Evolutionary conservation across 2,113 vertebrate species (phyloP), one percentile per base, ranked within the genome.

Genomic region (Pygoscelis antarcticus): DNA sequence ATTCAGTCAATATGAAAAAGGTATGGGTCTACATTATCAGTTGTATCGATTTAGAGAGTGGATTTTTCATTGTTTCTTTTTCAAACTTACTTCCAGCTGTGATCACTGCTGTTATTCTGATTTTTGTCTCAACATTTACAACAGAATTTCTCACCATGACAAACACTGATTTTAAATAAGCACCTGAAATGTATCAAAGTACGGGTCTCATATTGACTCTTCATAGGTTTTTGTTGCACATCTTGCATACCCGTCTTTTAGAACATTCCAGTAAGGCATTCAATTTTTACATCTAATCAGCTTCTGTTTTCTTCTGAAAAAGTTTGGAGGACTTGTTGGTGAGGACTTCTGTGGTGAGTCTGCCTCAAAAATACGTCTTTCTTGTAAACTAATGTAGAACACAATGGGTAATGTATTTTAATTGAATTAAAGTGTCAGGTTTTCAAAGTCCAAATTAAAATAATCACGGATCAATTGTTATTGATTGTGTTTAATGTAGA

Each of bases 21-120:
- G 66, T 97, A 96, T 91, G 90, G 87, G 95, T 91, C 91, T 97
- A 52, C 94, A 94, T 97, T 98, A 92, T 96, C 93, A 80, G 95
- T 93, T 71, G 30, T 96, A 97, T 98, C 91, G 96, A 98, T 98
- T 97, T 80, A 89, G 84, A 91, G 61, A 95, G 68, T 90, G 90
- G 66, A 38, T 70, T 97, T 97, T 94, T 91, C 75, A 32, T 95
- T 91, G 30, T 92, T 89, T 87, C 92, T 94, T 97, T 97, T 91
- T 66, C 83, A 89, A 94, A 77, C 36, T 91, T 85, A 83, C 42
- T 92, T 82, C 81, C 93, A 92, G 88, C 86, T 86, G 89, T 81
- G 81, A 78, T 68, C 71, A 47, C 68, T 0, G 0, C 87, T 94
- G 51, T 66, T 95, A 71, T 16, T 95, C 74, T 89, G 83, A 69